These are phyloP conservation scores for Brevimyrus niger DNA, from an alignment of 2,113 vertebrate species.

Conservation along the genomic window DNA sequence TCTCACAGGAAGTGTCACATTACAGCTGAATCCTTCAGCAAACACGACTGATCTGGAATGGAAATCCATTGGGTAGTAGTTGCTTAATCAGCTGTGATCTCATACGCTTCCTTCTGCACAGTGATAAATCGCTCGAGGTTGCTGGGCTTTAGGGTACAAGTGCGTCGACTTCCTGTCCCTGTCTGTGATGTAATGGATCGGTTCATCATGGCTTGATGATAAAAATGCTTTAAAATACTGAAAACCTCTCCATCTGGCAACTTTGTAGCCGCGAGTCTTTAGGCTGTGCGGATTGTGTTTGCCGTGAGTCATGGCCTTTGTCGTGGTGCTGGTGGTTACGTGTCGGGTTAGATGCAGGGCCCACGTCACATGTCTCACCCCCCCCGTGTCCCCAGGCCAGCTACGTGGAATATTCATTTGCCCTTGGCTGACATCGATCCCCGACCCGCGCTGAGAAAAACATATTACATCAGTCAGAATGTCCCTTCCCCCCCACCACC, in stretches of 20 bases:
- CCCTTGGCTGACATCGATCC: constrained; percentile 25
- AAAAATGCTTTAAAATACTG: constrained; percentile 52
- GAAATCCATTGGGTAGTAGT: neutral
- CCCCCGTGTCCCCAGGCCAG: constrained; percentile 26
- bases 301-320: constrained; percentile 8
- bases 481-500: neutral
- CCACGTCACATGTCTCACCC: neutral
- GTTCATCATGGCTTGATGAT: constrained; percentile 53
- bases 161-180: constrained; percentile 43
- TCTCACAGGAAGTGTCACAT: neutral
- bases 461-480: neutral
- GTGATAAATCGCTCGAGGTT: constrained; percentile 24
- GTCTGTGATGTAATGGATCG: constrained; percentile 52
- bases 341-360: neutral
- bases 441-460: constrained; percentile 23
- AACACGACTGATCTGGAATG: neutral
- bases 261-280: constrained; percentile 27
- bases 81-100: constrained; percentile 10
- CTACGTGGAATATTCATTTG: constrained; percentile 22
- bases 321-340: neutral
- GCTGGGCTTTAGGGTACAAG: constrained; percentile 42
- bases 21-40: neutral
- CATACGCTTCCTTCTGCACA: constrained; percentile 16
- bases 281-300: neutral
- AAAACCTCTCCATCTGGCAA: constrained; percentile 45